phyloP scores from a whole-genome alignment of 1,140 invertebrate genomes.

The Sycophila sp. region DNA sequence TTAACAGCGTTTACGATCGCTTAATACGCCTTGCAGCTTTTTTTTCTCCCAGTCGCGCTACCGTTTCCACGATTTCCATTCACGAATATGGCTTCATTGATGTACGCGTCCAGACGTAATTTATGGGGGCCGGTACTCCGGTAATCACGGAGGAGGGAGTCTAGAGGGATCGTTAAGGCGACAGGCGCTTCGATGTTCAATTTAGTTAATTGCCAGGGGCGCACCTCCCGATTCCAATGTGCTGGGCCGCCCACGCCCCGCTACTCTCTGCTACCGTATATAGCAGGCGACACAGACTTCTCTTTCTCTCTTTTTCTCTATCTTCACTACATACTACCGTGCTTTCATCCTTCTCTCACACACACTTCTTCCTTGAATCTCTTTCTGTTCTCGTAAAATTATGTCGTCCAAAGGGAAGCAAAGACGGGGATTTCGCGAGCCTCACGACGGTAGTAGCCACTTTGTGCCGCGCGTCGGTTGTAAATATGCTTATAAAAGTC shows the following conservation, averaged over 20 bases:
- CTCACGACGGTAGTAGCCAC: too few species aligned
- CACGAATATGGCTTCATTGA: slow-evolving; percentile 1
- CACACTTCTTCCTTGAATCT: too few species aligned
- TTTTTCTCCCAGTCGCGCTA: neutral
- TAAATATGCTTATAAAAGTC: too few species aligned
- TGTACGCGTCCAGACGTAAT: neutral
- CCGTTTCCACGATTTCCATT: slow-evolving; percentile 7
- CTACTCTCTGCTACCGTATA: slow-evolving; percentile 9
- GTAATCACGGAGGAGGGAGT: neutral
- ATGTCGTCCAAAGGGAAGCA: too few species aligned
- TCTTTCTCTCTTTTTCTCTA: neutral
- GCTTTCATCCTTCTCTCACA: neutral
- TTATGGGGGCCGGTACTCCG: neutral
- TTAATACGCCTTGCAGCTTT: neutral
- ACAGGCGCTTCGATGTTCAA: slow-evolving; percentile 29
- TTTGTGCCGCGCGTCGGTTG: too few species aligned
- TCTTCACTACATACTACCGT: too few species aligned
- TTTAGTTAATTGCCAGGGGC: slow-evolving; percentile 32
- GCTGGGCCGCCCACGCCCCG: slow-evolving; percentile 6
- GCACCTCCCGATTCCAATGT: slow-evolving; percentile 1
- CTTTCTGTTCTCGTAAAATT: too few species aligned
- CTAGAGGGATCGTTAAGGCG: slow-evolving; percentile 9
- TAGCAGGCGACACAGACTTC: neutral
- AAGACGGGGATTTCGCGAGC: too few species aligned
- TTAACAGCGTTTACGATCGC: neutral